Conservation (phyloP, 2,888 invertebrate species). For the Rhagium mordax region DNA sequence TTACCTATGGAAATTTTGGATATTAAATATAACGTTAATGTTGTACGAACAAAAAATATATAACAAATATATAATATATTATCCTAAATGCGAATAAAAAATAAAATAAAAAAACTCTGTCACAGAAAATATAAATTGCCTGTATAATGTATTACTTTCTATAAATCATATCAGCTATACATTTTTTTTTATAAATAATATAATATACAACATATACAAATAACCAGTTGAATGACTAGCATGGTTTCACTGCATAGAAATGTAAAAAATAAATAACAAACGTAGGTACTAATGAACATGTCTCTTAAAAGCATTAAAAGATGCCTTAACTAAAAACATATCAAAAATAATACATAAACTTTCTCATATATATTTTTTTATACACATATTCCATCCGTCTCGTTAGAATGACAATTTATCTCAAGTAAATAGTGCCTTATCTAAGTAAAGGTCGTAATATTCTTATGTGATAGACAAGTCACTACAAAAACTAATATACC, state of each 20-base stretch:
- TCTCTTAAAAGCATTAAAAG: constrained; percentile 21
- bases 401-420: constrained; percentile 21
- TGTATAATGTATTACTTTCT: constrained; percentile 19
- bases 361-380: constrained; percentile 33
- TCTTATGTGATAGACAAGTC: too few species aligned
- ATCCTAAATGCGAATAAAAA: constrained; percentile 23
- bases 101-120: constrained; percentile 23
- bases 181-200: constrained; percentile 60
- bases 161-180: constrained; percentile 30
- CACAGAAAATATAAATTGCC: constrained; percentile 32
- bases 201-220: constrained; percentile 66
- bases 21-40: constrained; percentile 2
- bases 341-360: constrained; percentile 53
- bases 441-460: too few species aligned
- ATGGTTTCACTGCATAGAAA: constrained; percentile 65
- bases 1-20: constrained; percentile 33
- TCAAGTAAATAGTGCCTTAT: neutral
- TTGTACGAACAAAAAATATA: neutral
- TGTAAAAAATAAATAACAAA: constrained; percentile 65
- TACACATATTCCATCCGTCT: neutral
- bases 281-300: constrained; percentile 54
- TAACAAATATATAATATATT: neutral
- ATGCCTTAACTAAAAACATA: constrained; percentile 42
- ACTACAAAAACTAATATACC: too few species aligned
- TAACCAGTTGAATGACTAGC: constrained; percentile 69